Percentiles rank a stretch among this genome's conserved stretches.
These are phyloP conservation scores for Parnassius apollo DNA, from an alignment of 2,888 invertebrate species.

Conservation along the genomic window DNA sequence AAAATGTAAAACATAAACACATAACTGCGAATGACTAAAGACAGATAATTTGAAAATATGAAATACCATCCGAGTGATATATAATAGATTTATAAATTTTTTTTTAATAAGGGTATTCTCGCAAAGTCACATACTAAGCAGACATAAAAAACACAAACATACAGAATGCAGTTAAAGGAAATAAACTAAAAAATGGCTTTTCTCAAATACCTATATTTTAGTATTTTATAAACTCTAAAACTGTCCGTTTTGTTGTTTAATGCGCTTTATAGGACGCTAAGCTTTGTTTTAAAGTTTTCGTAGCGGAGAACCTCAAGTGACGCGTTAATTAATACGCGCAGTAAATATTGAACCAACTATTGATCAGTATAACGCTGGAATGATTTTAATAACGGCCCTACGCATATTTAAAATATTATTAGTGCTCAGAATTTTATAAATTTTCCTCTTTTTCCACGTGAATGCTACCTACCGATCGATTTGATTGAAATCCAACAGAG, in stretches of 20 bases:
- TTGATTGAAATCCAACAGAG: not conserved
- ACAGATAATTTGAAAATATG: too few species aligned
- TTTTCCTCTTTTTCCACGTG: slow-evolving; percentile 5
- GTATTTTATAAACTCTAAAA: too few species aligned
- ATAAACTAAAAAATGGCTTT: too few species aligned
- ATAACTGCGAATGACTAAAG: too few species aligned
- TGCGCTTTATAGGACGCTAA: slow-evolving; percentile 7
- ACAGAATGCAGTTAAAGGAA: too few species aligned
- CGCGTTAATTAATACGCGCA: slow-evolving; percentile 14
- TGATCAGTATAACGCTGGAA: slow-evolving; percentile 10
- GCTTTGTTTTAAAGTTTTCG: slow-evolving; percentile 3
- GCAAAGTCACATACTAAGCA: too few species aligned
- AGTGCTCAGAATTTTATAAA: not conserved
- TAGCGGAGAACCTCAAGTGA: slow-evolving; percentile 8
- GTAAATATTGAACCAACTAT: slow-evolving; percentile 6
- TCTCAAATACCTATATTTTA: too few species aligned
- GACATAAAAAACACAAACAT: too few species aligned
- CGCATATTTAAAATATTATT: slow-evolving; percentile 10
- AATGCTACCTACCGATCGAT: slow-evolving; percentile 2
- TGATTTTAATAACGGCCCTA: slow-evolving; percentile 1
- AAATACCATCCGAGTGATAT: too few species aligned
- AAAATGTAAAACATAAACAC: too few species aligned
- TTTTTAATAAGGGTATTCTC: too few species aligned
- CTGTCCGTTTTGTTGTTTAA: not conserved
- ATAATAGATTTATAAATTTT: too few species aligned